Base-by-base conservation (phyloP, 2,888 invertebrate genomes). In the Andrena bucephala region DNA sequence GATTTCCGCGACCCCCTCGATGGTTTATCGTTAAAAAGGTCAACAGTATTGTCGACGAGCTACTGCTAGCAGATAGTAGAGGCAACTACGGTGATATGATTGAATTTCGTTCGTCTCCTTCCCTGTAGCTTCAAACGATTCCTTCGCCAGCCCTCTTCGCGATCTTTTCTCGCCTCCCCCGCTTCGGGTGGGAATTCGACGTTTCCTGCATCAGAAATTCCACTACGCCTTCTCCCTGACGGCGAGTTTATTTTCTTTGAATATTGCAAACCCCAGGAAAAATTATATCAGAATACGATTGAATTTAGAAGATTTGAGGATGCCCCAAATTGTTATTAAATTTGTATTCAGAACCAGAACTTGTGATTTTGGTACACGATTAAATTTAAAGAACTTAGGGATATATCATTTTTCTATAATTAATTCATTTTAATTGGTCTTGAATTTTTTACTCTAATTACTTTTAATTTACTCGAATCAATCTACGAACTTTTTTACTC, bases 31-130 rank as follows among this genome's bases (percentile, higher is more conserved):
- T 73, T 72, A 65, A 66, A 59, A 81, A 80, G 83, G 24, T 89
- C 81, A 84, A 87, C 85, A 85, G 85, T 85, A 85, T 85, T 87
- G 86, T 89, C 86, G 85, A 89, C 87, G 80, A 87, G 86, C 84
- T 89, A 90, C 88, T 88, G 86, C 85, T 88, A 89, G 83, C 84
- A 85, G 81, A 75, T 87, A 90, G 86, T 89, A 87, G 89, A 92
- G 91, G 92, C 92, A 92, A 91, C 91, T 92, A 92, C 91, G 92
- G 92, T 92, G 92, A 91, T 91, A 91, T 90, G 90, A 91, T 91
- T 90, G 89, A 91, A 81, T 90, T 90, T 87, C 81, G 81, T 76
- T 87, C 82, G 65, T 80, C 72, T 85, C 74, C 20, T 80, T 81
- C 62, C 48, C 57, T 36, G 48, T 77, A 50, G 72, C 68, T 79